Evolutionary conservation across 2,888 invertebrate species (phyloP), one percentile per base, ranked within the genome.

Genomic region (Drosophila macrospina): DNA sequence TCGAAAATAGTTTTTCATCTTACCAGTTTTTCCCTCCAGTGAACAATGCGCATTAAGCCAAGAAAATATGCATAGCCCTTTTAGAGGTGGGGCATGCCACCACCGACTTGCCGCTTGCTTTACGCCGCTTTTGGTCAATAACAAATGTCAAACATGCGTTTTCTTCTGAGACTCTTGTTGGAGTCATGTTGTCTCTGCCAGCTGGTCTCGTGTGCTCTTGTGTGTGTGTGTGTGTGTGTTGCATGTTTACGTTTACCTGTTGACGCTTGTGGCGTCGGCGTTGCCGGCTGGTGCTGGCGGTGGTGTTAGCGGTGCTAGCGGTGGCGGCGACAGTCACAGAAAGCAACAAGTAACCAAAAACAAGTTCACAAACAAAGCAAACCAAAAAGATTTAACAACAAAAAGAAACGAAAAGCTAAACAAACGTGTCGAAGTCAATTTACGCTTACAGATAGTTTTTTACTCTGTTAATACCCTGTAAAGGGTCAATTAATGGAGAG

Each of bases 171-270:
- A 32, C 41, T 50, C 52, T 44, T 20, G 10, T 34, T 20, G 45
- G 36, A 55, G 61, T 57, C 59, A 67, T 55, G 48, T 62, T 63
- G 71, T 73, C 60, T 69, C 52, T 50, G 69, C 50, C 56, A 57
- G 50, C 54, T 70, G 62, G 47, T 42, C 65, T 59, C 45, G 57
- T 57, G 56, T 47, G 13, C 32, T 26, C 51, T 34, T 62, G 30
- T 34, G 52, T 42, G 36, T 34, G 50, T 55, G 44, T 56, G 20
- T 36, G 20, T 45, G 69, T 69, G 63, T 71, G 80, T 61, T 74
- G 57, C 77, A 66, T 78, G 68, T 76, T 76, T 74, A 71, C 60
- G 56, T 63, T 83, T 83, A 82, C 86, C 80, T 86, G 86, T 83
- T 83, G 83, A 84, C 65, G 77, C 76, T 74, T 66, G 65, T 78